Evolutionary conservation across 2,797 vertebrate species (phyloP), one percentile per base, ranked within the genome.

Genomic region (Periophthalmus magnuspinnatus): DNA sequence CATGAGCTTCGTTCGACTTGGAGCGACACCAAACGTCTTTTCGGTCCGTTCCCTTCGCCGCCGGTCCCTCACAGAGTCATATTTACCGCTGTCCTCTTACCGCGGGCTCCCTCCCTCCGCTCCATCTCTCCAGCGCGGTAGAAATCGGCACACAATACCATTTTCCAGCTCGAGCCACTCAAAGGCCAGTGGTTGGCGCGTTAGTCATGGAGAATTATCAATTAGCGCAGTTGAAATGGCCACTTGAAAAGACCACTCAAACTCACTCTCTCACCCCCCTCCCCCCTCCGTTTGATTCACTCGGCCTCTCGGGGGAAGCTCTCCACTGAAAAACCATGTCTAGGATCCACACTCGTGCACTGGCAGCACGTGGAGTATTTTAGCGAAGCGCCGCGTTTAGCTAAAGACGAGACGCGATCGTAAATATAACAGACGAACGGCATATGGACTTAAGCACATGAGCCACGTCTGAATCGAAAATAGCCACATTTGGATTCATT

Each of bases 201-300:
- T 91, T 88, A 92, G 87, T 90, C 86, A 89, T 65, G 79, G 84
- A 81, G 84, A 82, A 90, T 91, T 91, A 91, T 90, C 89, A 92
- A 91, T 92, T 93, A 91, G 85, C 83, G 81, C 81, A 87, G 86
- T 86, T 90, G 87, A 91, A 91, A 90, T 90, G 87, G 84, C 83
- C 86, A 88, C 84, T 91, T 90, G 82, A 92, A 89, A 88, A 86
- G 79, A 84, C 83, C 82, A 85, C 88, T 90, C 74, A 85, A 89
- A 85, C 67, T 81, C 85, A 24, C 65, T 66, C 64, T 55, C 64
- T 32, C 68, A 63, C 33, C 59, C 52, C 48, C 48, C 67, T 48
- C 66, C 64, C 59, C 56, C 54, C 67, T 60, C 68, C 61, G 63
- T 71, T 70, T 68, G 50, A 24, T 19, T 32, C 41, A 70, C 63